Evolutionary conservation across 2,888 invertebrate genomes (phyloP), one percentile per base, ranked within the genome.

Genomic region (Cephus pulcher): DNA sequence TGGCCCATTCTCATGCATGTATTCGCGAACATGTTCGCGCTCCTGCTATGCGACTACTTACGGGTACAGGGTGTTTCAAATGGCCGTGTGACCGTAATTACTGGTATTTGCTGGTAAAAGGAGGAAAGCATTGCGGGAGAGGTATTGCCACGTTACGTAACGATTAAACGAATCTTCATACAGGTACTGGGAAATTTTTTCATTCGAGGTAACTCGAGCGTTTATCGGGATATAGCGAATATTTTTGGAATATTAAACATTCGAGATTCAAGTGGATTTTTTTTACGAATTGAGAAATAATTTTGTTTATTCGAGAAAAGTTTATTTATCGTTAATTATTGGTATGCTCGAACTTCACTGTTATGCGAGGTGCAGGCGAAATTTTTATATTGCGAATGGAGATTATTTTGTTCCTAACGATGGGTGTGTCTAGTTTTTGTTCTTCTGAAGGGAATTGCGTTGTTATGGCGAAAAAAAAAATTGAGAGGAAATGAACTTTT

Each of bases 1-100:
- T 84, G 86, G 85, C 85, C 85, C 83, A 85, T 88, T 86, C 86
- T 86, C 85, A 86, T 85, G 84, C 85, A 84, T 88, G 83, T 89
- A 86, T 85, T 89, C 85, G 79, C 79, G 80, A 82, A 82, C 84
- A 84, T 85, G 85, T 83, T 81, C 84, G 81, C 83, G 81, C 79
- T 82, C 79, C 23, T 6, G 6, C 40, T 6, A 83, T 80, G 78
- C 80, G 82, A 84, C 81, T 84, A 86, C 85, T 87, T 85, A 81
- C 80, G 81, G 81, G 40, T 56, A 56, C 40, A 56, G 40, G 40
- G 40, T 56, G 40, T 56, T 56, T 56, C 40, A 56, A 56, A 56
- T 56, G 40, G 23, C 40, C 40, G 23, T 2, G 40, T 23, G 1
- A 56, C 15, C 40, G 40, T 56, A 56, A 56, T 56, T 56, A 56